Percentiles rank a stretch among this genome's conserved stretches.
These are phyloP conservation scores for Hystrix brachyura DNA, from an alignment of 2,113 vertebrate genomes.

Conservation along the genomic window DNA sequence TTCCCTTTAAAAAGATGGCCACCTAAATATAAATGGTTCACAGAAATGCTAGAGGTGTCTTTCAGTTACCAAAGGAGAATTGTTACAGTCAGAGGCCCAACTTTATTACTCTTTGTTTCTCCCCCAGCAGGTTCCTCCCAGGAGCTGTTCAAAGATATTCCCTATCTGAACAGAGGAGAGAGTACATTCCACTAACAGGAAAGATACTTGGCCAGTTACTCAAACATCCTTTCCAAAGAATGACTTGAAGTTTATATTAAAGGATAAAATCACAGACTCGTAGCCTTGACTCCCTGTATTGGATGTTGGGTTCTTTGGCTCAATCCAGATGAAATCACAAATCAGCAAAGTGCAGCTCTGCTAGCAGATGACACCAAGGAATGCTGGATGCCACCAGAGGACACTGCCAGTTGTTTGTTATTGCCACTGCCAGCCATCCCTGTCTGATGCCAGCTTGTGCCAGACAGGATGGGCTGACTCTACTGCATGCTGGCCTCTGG, in stretches of 20 bases:
- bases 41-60: neutral
- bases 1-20: slow-evolving; percentile 43
- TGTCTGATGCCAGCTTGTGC: neutral
- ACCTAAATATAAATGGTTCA: neutral
- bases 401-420: neutral
- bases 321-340: neutral
- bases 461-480: neutral
- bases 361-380: neutral
- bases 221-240: neutral
- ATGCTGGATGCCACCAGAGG: neutral
- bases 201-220: neutral
- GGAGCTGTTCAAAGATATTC: neutral
- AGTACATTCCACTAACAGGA: neutral
- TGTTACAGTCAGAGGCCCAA: neutral
- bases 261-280: neutral
- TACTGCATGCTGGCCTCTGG: neutral
- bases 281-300: neutral
- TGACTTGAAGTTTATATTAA: neutral
- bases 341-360: neutral
- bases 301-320: neutral
- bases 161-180: neutral
- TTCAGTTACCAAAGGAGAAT: slow-evolving; percentile 28
- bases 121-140: neutral
- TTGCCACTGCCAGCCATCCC: neutral
- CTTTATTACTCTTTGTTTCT: neutral